phyloP scores from a whole-genome alignment of 2,797 vertebrate genomes.

The Karalla daura region DNA sequence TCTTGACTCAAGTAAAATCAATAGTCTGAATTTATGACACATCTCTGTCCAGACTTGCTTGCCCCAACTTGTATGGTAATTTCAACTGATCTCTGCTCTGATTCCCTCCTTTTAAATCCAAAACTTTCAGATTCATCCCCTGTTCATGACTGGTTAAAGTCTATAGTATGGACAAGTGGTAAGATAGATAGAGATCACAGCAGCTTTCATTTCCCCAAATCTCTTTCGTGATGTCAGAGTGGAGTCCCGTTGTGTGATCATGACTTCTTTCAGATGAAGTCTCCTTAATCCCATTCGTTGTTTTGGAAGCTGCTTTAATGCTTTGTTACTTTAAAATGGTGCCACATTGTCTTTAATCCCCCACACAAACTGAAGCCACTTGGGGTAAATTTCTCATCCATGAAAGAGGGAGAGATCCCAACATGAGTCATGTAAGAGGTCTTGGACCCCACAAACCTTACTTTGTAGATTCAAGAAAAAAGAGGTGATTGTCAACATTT shows the following conservation, averaged over 20 bases:
- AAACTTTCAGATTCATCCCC: neutral
- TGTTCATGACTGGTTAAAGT: neutral
- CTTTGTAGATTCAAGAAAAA: too few species aligned
- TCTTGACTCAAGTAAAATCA: too few species aligned
- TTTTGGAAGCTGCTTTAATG: neutral
- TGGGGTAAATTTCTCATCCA: too few species aligned
- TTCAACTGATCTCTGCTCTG: neutral
- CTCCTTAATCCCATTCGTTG: neutral
- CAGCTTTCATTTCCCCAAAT: neutral
- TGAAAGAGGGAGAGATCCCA: too few species aligned
- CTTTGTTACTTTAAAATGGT: neutral
- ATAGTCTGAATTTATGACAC: too few species aligned
- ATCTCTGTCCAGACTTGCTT: neutral
- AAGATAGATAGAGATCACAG: neutral
- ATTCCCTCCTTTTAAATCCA: neutral
- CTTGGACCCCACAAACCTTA: too few species aligned
- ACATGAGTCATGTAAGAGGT: too few species aligned
- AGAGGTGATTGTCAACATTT: too few species aligned
- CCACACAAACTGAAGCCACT: neutral
- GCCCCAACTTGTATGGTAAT: neutral
- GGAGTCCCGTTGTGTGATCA: neutral
- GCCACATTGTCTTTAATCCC: conserved; percentile 3
- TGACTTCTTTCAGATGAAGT: neutral
- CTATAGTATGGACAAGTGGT: neutral
- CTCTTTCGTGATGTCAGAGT: neutral